Evolutionary conservation across 2,888 invertebrate species (phyloP), one percentile per base, ranked within the genome.

Genomic region (Strigamia transsilvanica): DNA sequence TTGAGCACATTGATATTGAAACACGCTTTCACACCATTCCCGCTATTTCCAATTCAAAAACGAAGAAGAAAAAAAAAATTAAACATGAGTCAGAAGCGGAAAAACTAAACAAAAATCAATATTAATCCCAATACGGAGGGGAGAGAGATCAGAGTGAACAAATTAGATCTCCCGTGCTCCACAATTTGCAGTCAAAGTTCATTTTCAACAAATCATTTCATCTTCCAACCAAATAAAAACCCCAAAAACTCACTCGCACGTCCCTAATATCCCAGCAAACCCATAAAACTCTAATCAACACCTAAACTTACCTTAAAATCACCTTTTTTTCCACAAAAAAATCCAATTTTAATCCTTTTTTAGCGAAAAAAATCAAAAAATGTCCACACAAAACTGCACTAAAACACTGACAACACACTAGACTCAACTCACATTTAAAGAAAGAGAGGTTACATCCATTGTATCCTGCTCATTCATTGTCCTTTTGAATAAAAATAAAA

Each of bases 71-170:
- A 66, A 5, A 66, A 66, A 66, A 5, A 66, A 66, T 51, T 51
- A 51, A 51, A 51, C 51, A 51, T 51, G 51, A 51, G 15, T 51
- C 51, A 66, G 66, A 15, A 27, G 27, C 23, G 23, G 66, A 66
- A 66, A 66, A 66, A 23, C 66, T 66, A 66, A 66, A 66, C 15
- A 66, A 66, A 66, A 66, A 66, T 66, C 66, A 66, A 66, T 66
- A 66, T 23, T 66, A 66, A 66, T 66, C 66, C 66, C 66, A 23
- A 27, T 27, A 5, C 13, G 21, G 27, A 66, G 10, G 66, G 15
- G 15, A 23, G 66, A 15, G 27, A 66, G 66, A 66, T 66, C 27
- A 66, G 66, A 66, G 13, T 18, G 66, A 66, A 66, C 66, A 66
- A 66, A 66, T 66, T 66, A 66, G 27, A 66, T 66, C 66, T 66